Percentiles rank a stretch among this genome's conserved stretches.
Conservation (phyloP, 2,113 vertebrate genomes). For the Corythoichthys haematopterus region DNA sequence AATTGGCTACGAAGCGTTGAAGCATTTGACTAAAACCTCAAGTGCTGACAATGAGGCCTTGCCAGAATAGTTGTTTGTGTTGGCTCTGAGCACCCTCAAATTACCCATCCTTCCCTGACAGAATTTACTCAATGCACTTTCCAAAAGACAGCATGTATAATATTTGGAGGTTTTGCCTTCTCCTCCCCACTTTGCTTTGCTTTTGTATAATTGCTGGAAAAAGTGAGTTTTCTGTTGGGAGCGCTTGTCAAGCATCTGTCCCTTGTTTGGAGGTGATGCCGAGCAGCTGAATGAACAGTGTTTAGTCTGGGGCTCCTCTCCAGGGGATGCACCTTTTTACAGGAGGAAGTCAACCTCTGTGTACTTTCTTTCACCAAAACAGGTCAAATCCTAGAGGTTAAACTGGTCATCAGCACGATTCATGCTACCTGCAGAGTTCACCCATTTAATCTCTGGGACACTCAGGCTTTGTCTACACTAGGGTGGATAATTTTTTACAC, state of each 20-base stretch:
- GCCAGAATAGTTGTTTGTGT: constrained; percentile 84
- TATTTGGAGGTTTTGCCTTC: constrained; percentile 64
- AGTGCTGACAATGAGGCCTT: constrained; percentile 76
- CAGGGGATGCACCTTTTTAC: constrained; percentile 76
- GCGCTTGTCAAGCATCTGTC: constrained; percentile 73
- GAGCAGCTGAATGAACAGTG: constrained; percentile 86
- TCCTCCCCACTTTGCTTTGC: constrained; percentile 50
- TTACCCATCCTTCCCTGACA: constrained; percentile 81
- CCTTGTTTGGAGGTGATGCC: constrained; percentile 83
- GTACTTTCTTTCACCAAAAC: constrained; percentile 38
- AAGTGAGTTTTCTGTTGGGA: constrained; percentile 76
- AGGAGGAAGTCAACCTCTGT: constrained; percentile 74
- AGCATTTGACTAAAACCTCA: constrained; percentile 71
- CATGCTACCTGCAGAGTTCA: not conserved
- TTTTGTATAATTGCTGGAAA: constrained; percentile 81
- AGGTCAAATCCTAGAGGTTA: constrained; percentile 30
- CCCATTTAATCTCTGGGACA: not conserved
- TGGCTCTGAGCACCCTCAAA: constrained; percentile 77
- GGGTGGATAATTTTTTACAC: no score
- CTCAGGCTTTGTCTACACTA: not conserved
- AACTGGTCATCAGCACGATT: constrained; percentile 8
- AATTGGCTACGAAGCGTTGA: constrained; percentile 55
- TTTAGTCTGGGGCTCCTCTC: constrained; percentile 92
- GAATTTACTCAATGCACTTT: constrained; percentile 69
- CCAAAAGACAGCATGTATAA: constrained; percentile 75